Base-by-base conservation (phyloP, 2,797 vertebrate species). In the Geotrypetes seraphini region DNA sequence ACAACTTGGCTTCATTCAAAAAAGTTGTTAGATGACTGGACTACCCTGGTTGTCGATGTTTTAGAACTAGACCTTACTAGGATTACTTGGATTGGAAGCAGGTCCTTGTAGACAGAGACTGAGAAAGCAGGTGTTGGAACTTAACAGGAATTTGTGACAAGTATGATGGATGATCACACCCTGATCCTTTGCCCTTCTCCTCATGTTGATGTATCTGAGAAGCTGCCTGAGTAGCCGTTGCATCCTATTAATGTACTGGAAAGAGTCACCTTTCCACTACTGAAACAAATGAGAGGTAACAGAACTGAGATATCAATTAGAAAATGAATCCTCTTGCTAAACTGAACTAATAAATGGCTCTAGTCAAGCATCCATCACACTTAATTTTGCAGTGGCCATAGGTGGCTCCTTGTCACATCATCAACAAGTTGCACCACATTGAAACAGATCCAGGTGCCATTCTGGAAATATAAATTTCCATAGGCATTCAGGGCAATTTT, bases 251-350 rank as follows among this genome's bases (percentile, higher is more conserved):
- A 38, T 28, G 69, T 63, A 49, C 81, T 74, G 36, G 75, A 63
- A 75, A 80, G 79, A 86, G 85, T 87, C 83, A 88, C 85, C 85
- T 88, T 86, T 84, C 74, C 69, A 64, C 78, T 66, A 78, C 81
- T 78, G 75, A 85, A 84, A 85, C 83, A 86, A 87, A 86, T 84
- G 82, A 83, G 79, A 84, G 75, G 77, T 81, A 78, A 79, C 79
- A 71, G 78, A 83, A 81, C 78, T 73, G 73, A 85, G 80, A 81
- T 84, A 83, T 86, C 84, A 86, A 88, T 87, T 85, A 85, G 78
- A 74, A 77, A 78, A 77, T 82, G 81, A 84, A 82, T 85, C 81
- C 79, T 74, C 66, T 56, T 48, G 76, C 74, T 78, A 83, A 86
- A 84, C 72, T 80, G 79, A 72, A 79, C 81, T 82, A 82, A 84